Percentiles rank a stretch among this genome's conserved stretches.
These are phyloP conservation scores for Equus quagga DNA, from an alignment of 2,113 vertebrate species.

Conservation along the genomic window DNA sequence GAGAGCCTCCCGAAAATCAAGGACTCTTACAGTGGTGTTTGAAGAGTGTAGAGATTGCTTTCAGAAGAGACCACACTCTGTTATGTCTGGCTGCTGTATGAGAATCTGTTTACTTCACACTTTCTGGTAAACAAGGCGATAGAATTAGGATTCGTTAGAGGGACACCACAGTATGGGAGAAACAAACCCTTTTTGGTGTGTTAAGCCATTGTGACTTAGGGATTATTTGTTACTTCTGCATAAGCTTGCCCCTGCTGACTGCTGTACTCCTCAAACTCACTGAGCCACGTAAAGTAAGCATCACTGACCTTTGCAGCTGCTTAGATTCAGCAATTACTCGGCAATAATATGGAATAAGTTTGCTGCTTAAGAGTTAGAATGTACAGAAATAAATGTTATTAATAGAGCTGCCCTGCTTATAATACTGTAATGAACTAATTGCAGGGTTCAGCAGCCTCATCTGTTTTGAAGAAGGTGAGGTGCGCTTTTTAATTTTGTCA, in stretches of 20 bases:
- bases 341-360: not conserved
- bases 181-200: too few species aligned
- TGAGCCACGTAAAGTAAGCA: too few species aligned
- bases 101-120: not conserved
- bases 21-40: not conserved
- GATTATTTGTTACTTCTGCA: not conserved
- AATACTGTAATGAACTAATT: conserved; percentile 28
- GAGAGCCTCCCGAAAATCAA: not conserved
- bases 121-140: too few species aligned
- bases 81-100: not conserved
- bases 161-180: not conserved
- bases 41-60: not conserved
- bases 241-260: not conserved
- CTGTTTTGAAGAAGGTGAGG: not conserved
- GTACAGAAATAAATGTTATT: not conserved
- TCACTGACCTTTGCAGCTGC: not conserved
- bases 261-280: not conserved
- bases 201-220: not conserved
- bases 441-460: not conserved
- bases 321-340: not conserved
- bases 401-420: not conserved
- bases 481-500: not conserved
- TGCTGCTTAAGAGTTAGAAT: not conserved
- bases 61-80: too few species aligned
- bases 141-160: not conserved